phyloP scores from a whole-genome alignment of 2,797 vertebrate species.

The Spatula clypeata region DNA sequence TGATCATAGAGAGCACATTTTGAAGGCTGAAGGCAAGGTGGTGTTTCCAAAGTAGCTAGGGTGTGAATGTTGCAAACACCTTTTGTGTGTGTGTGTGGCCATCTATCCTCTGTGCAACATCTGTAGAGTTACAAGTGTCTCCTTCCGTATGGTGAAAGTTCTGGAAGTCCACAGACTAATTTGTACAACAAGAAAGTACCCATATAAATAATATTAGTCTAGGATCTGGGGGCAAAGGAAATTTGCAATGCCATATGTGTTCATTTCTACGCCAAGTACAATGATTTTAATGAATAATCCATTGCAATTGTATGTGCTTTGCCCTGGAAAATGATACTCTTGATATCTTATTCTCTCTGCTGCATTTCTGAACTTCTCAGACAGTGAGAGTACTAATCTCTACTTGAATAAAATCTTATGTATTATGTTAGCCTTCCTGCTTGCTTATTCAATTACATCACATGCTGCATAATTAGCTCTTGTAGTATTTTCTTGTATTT shows the following conservation, averaged over 20 bases:
- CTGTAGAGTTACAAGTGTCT: background rate
- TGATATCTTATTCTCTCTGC: constrained; percentile 12
- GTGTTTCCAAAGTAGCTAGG: background rate
- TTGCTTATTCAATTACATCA: background rate
- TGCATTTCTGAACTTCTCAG: constrained; percentile 26
- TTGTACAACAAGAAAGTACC: background rate
- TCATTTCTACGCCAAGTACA: constrained; percentile 41
- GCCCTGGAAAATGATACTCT: background rate
- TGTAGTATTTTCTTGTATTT: background rate
- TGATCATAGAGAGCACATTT: background rate
- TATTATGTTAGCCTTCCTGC: background rate
- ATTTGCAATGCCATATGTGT: background rate
- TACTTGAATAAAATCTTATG: background rate
- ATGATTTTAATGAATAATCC: constrained; percentile 16
- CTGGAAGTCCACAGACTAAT: background rate
- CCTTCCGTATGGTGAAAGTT: background rate
- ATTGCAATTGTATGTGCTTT: background rate
- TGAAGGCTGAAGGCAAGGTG: background rate
- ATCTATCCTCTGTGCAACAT: background rate
- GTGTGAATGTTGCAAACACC: background rate
- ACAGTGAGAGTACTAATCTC: background rate
- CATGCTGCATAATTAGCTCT: background rate
- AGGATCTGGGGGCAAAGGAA: background rate
- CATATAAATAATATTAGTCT: background rate
- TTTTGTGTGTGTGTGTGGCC: background rate